These are phyloP conservation scores for Elaphurus davidianus DNA, from an alignment of 2,113 vertebrate genomes.

Conservation along the genomic window DNA sequence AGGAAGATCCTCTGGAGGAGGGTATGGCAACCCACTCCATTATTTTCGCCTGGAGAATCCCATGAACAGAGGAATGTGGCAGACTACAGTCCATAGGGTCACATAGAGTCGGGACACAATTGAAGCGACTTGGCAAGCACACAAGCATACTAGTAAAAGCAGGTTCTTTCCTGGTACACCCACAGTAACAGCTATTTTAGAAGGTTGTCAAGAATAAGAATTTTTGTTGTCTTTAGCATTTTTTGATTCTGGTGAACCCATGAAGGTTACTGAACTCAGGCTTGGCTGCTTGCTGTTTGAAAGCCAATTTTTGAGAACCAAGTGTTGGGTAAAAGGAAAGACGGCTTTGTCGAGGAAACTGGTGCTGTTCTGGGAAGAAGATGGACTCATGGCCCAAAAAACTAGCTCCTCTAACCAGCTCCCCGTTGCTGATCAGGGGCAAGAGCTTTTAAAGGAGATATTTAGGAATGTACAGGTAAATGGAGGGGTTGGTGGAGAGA, in stretches of 20 bases:
- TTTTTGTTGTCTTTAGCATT: slow-evolving; percentile 17
- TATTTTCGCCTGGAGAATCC: background rate
- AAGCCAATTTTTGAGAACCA: background rate
- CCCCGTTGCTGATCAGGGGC: background rate
- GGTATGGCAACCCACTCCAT: background rate
- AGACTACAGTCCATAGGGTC: background rate
- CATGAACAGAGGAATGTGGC: background rate
- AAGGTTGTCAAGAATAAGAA: background rate
- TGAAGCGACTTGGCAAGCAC: background rate
- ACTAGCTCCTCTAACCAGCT: background rate
- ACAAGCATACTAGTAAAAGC: background rate
- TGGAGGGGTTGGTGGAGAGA: background rate
- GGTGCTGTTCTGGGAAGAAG: background rate
- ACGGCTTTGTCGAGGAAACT: background rate
- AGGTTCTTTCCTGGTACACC: background rate
- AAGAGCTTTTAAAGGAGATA: background rate
- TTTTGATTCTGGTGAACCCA: background rate
- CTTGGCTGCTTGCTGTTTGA: background rate
- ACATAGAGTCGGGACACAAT: background rate
- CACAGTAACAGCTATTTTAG: background rate
- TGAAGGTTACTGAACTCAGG: background rate
- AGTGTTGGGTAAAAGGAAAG: background rate
- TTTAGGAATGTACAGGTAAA: background rate
- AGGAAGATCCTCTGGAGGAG: background rate
- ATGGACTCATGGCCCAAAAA: background rate